These are phyloP conservation scores for Anguilla rostrata DNA, from an alignment of 2,113 vertebrate species.

Conservation along the genomic window DNA sequence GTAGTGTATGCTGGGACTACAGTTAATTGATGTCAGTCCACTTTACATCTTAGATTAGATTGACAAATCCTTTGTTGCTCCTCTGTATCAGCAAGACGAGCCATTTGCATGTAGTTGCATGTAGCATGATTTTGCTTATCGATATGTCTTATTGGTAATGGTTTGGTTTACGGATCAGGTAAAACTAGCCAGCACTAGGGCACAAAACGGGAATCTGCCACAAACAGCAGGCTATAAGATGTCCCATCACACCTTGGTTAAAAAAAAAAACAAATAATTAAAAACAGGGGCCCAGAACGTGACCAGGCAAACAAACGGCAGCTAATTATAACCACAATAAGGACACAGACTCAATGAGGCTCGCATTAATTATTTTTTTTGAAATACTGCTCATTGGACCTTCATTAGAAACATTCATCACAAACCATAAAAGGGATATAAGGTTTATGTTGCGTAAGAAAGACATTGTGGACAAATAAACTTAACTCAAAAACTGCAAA, in stretches of 20 bases:
- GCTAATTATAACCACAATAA: slow-evolving; percentile 50
- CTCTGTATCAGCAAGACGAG: neutral
- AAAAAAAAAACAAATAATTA: slow-evolving; percentile 44
- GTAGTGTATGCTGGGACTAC: neutral
- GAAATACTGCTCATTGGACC: slow-evolving; percentile 25
- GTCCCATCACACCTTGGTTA: slow-evolving; percentile 27
- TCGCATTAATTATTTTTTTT: slow-evolving; percentile 17
- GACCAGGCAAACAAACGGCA: slow-evolving; percentile 50
- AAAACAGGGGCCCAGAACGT: slow-evolving; percentile 36
- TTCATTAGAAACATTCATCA: slow-evolving; percentile 39
- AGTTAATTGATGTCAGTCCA: neutral
- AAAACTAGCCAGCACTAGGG: neutral
- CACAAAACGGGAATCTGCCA: neutral
- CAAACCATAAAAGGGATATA: neutral
- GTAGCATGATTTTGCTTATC: neutral
- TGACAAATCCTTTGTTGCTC: neutral
- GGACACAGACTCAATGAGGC: slow-evolving; percentile 40
- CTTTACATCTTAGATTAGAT: slow-evolving; percentile 2
- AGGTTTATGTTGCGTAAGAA: slow-evolving; percentile 31
- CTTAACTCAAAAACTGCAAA: slow-evolving; percentile 22
- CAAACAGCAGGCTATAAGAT: neutral
- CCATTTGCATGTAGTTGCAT: neutral
- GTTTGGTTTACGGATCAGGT: neutral
- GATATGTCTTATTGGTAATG: too few relatives aligned
- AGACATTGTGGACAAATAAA: slow-evolving; percentile 25